Conservation (phyloP, 2,113 vertebrate species). For the Electrona antarctica region DNA sequence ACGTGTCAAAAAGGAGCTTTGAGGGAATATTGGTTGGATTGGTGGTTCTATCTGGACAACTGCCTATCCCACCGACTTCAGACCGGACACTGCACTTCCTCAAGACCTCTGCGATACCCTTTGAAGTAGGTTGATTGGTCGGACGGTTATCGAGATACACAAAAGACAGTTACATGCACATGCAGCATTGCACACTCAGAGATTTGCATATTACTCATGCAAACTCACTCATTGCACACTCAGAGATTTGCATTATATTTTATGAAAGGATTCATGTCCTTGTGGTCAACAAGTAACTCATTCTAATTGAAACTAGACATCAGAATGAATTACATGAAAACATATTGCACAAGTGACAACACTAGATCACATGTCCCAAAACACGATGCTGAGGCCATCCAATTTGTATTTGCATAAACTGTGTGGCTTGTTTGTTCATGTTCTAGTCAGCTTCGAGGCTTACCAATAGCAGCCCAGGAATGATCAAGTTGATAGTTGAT, state of each 20-base stretch:
- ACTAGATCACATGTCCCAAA: conserved; percentile 27
- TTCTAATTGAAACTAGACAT: background rate
- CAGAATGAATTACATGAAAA: background rate
- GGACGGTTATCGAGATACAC: no score
- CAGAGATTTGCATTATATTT: no score
- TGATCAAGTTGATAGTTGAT: conserved; percentile 16
- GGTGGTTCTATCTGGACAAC: conserved; percentile 4
- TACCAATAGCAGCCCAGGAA: background rate
- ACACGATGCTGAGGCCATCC: conserved; percentile 9
- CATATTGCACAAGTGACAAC: background rate
- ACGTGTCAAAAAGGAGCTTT: no score
- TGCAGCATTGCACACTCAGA: no score
- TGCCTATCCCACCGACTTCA: no score
- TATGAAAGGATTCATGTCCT: no score
- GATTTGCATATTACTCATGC: no score
- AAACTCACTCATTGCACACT: no score
- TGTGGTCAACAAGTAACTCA: background rate
- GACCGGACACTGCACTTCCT: background rate
- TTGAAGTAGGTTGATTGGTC: no score
- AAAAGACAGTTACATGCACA: no score
- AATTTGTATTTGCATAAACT: conserved; percentile 24
- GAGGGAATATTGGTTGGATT: conserved; percentile 35
- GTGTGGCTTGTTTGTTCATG: conserved; percentile 10
- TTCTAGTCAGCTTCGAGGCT: background rate
- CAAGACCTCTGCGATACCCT: no score